phyloP scores from a whole-genome alignment of 1,140 invertebrate species.

The Sogatella furcifera region DNA sequence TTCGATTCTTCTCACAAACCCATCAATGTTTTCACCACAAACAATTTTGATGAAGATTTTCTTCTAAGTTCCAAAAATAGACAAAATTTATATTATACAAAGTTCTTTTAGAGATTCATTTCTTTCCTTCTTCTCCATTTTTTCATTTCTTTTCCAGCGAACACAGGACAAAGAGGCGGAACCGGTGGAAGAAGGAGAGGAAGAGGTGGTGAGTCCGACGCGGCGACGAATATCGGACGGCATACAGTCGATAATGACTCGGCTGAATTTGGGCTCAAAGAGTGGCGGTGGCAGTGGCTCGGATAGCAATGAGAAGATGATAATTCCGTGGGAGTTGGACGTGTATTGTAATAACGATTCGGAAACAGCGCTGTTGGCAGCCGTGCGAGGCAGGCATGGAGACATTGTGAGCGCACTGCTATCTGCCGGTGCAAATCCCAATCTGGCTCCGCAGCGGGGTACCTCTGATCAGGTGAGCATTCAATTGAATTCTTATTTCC shows the following conservation, averaged over 20 bases:
- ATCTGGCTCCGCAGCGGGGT: conserved; percentile 34
- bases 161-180: conserved; percentile 13
- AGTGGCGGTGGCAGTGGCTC: conserved; percentile 15
- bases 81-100: no score
- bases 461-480: conserved; percentile 6
- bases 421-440: conserved; percentile 58
- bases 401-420: conserved; percentile 64
- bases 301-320: conserved; percentile 40
- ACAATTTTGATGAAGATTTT: no score
- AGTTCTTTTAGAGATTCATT: no score
- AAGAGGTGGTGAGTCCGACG: conserved; percentile 42
- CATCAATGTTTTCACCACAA: no score
- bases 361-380: conserved; percentile 67
- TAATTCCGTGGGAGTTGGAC: conserved; percentile 61
- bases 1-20: no score
- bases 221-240: conserved; percentile 70
- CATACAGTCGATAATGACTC: conserved; percentile 77
- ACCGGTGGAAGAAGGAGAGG: conserved; percentile 20
- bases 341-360: conserved; percentile 61
- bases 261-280: conserved; percentile 47
- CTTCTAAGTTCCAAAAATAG: no score
- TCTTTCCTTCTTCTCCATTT: no score
- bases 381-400: conserved; percentile 63
- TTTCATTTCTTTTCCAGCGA: neutral
- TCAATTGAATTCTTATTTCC: no score